Base-by-base conservation (phyloP, 2,888 invertebrate genomes). In the Platerodrilus igneus region DNA sequence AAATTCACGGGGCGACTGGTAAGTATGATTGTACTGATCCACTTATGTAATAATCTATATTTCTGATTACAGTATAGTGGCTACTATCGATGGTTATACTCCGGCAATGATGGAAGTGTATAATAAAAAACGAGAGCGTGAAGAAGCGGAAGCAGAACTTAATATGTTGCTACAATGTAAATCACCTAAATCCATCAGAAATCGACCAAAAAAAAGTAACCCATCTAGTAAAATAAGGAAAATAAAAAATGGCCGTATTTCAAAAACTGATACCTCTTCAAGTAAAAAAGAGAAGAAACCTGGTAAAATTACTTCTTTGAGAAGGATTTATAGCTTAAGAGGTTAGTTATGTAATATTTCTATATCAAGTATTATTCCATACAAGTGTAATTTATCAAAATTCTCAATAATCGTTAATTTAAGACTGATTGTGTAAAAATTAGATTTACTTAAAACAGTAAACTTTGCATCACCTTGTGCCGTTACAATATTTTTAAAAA, bases 91-190 rank as follows among this genome's bases (percentile, higher is more conserved):
- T 19, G 68, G 69, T 0, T 77, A 75, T 46, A 79, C 78, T 1
- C 71, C 75, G 27, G 76, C 74, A 1, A 78, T 78, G 78, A 66
- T 75, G 38, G 70, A 63, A 56, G 66, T 77, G 1, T 60, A 73
- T 46, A 68, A 58, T 52, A 63, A 66, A 36, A 76, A 72, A 62
- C 67, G 71, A 41, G 73, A 73, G 47, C 57, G 71, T 21, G 68
- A 71, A 53, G 66, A 66, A 6, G 66, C 67, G 26, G 72, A 74
- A 45, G 67, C 55, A 42, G 46, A 62, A 7, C 68, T n/a, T n/a
- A n/a, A n/a, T n/a, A n/a, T n/a, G n/a, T n/a, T n/a, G n/a, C n/a
- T n/a, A n/a, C n/a, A n/a, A n/a, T n/a, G n/a, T n/a, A n/a, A n/a
- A n/a, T n/a, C n/a, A n/a, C n/a, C n/a, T n/a, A n/a, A n/a, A n/a